phyloP scores from a whole-genome alignment of 2,113 vertebrate species.

The Leucosticte australis region DNA sequence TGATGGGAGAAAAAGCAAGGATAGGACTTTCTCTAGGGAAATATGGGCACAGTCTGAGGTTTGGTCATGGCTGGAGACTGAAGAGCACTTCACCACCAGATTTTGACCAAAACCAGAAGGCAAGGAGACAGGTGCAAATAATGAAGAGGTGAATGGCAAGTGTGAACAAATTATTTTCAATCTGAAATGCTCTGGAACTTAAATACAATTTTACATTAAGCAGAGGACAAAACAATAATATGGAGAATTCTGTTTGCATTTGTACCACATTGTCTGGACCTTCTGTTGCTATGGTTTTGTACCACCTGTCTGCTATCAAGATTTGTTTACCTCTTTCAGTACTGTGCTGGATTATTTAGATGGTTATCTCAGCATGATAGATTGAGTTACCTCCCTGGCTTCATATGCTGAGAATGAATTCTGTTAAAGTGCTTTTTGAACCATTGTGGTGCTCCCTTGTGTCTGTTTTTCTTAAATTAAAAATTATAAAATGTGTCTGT shows the following conservation, averaged over 20 bases:
- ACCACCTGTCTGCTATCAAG: constrained; percentile 56
- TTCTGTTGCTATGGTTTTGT: constrained; percentile 67
- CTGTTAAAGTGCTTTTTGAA: background rate
- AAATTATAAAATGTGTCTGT: background rate
- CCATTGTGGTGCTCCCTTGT: background rate
- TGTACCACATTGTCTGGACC: constrained; percentile 24
- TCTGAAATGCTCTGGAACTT: background rate
- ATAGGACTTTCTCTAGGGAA: background rate
- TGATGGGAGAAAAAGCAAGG: background rate
- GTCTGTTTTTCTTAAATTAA: background rate
- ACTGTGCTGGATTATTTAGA: background rate
- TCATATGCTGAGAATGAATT: constrained; percentile 2
- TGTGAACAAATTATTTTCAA: background rate
- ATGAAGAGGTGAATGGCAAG: background rate
- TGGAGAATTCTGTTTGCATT: constrained; percentile 41
- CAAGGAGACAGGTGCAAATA: background rate
- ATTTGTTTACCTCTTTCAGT: constrained; percentile 54
- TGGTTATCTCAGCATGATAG: constrained; percentile 44
- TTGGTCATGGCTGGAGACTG: background rate
- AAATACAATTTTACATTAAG: constrained; percentile 20
- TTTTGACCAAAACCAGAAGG: background rate
- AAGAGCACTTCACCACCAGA: background rate
- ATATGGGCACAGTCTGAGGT: background rate
- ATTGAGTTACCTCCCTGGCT: constrained; percentile 45
- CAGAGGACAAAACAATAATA: constrained; percentile 44